Evolutionary conservation across 2,797 vertebrate genomes (phyloP), one percentile per base, ranked within the genome.

Genomic region (Oophaga sylvatica): DNA sequence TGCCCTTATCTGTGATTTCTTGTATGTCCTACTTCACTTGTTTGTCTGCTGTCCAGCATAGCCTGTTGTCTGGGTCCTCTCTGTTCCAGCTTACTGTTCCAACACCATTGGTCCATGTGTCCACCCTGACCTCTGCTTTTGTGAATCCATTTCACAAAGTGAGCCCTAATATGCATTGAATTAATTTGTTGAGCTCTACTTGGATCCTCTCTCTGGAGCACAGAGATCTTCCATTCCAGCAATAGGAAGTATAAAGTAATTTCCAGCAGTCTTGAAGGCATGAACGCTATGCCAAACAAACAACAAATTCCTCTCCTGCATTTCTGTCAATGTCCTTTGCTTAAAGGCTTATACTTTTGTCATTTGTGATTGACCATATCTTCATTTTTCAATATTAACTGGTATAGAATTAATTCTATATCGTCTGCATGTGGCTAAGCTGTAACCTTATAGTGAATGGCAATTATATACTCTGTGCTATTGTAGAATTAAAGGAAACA

Each of bases 331-430:
- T 31, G 65, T 11, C 65, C 26, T 17, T 45, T 73, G 9, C 41
- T 8, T 41, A 45, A 73, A 73, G 35, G 35, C 70, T 45, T 73
- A 75, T n/a, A 75, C 41, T 22, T 73, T 75, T 53, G 71, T 75
- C 20, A 0, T 75, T 22, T 53, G 31, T 71, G 68, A 8, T 35
- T 71, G 19, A 41, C 31, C 31, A 71, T 71, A 71, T 41, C 35
- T 15, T 71, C 31, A 35, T 41, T 71, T 71, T 20, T 41, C 6
- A 19, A 17, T 19, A 19, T 31, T 70, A 70, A n/a, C 75, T 56
- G 13, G 45, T 22, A 26, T 45, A 77, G 22, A 6, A 26, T 77
- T 16, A 77, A 77, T 11, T 1, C 0, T 53, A 53, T 56, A 76
- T 56, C 6, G 22, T 22, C 48, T 76, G 73, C 73, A 75, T 48